These are phyloP conservation scores for Trachemys scripta DNA, from an alignment of 2,113 vertebrate species.

Conservation along the genomic window DNA sequence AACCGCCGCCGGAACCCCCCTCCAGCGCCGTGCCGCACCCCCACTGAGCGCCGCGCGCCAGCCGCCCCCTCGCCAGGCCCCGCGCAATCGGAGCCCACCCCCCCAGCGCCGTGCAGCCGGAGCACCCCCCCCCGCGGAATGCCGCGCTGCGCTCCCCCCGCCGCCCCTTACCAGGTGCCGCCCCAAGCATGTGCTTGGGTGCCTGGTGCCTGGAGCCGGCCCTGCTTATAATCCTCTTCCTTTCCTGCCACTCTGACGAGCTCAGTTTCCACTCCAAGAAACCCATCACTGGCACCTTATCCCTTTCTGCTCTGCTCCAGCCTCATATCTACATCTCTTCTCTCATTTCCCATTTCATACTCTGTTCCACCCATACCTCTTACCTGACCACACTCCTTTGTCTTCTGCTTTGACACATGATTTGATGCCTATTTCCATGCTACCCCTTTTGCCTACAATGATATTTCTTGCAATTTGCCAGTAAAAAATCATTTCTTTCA, in stretches of 20 bases:
- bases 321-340: background rate
- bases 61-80: too few relatives aligned
- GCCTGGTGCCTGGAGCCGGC: too few relatives aligned
- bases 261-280: rapidly evolving
- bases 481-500: background rate
- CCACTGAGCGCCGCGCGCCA: too few relatives aligned
- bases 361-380: background rate
- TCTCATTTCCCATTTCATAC: background rate
- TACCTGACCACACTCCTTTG: background rate
- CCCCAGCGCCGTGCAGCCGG: too few relatives aligned
- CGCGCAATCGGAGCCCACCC: too few relatives aligned
- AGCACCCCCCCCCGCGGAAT: too few relatives aligned
- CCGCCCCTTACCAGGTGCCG: too few relatives aligned
- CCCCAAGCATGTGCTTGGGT: too few relatives aligned
- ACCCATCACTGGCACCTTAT: background rate
- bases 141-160: too few relatives aligned
- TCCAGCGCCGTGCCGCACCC: too few relatives aligned
- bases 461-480: background rate
- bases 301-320: background rate
- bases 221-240: background rate
- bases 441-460: background rate
- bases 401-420: background rate
- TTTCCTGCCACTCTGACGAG: background rate
- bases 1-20: too few relatives aligned
- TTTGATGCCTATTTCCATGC: rapidly evolving